phyloP scores from a whole-genome alignment of 2,797 vertebrate genomes.

The Gobionotothen gibberifrons region DNA sequence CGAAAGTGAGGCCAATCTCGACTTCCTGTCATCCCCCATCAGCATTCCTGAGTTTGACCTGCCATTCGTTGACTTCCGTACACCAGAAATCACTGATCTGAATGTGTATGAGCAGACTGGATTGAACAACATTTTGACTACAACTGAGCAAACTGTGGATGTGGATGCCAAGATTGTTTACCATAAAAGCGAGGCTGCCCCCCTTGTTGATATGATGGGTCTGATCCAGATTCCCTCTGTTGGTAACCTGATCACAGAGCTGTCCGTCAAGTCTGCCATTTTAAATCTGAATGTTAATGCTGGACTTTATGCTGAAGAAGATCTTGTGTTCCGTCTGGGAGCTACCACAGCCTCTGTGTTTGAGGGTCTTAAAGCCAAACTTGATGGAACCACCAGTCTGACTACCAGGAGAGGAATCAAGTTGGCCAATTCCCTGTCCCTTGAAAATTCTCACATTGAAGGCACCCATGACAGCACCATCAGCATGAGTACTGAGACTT shows the following conservation, averaged over 20 bases:
- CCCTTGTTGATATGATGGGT: constrained; percentile 80
- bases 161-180: constrained; percentile 88
- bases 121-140: constrained; percentile 88
- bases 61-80: constrained; percentile 81
- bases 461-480: constrained; percentile 90
- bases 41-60: constrained; percentile 87
- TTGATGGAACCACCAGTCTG: constrained; percentile 91
- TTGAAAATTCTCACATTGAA: constrained; percentile 79
- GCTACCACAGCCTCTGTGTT: constrained; percentile 88
- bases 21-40: constrained; percentile 89
- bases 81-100: constrained; percentile 82
- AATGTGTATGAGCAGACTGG: constrained; percentile 90
- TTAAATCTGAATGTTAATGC: constrained; percentile 89
- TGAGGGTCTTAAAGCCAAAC: constrained; percentile 87
- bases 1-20: constrained; percentile 90
- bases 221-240: constrained; percentile 86
- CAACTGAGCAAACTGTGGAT: constrained; percentile 90
- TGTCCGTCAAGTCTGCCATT: constrained; percentile 92
- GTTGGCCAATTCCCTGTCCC: constrained; percentile 88
- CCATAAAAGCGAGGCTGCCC: constrained; percentile 86
- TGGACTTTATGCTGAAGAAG: constrained; percentile 88
- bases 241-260: constrained; percentile 90
- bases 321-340: constrained; percentile 87
- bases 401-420: constrained; percentile 90
- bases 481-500: constrained; percentile 83